Conservation (phyloP, 2,797 vertebrate genomes). For the Rhincodon typus region DNA sequence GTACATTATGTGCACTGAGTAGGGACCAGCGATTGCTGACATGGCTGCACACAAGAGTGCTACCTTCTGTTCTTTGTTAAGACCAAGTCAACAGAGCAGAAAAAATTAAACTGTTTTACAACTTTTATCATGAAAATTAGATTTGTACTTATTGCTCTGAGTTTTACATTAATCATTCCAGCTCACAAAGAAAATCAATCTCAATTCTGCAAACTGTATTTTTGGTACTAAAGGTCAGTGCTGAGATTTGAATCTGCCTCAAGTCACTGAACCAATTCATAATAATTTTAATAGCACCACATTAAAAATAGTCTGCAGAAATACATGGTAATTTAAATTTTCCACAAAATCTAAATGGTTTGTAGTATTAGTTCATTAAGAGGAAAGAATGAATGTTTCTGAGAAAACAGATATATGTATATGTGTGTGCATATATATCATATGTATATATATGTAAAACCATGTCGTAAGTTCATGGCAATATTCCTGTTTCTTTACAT, state of each 20-base stretch:
- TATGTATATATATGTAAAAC: no score
- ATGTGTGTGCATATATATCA: no score
- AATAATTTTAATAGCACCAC: not conserved
- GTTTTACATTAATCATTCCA: not conserved
- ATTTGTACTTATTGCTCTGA: not conserved
- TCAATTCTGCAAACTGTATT: not conserved
- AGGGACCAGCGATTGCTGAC: not conserved
- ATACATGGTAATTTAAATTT: not conserved
- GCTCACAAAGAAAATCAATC: slow-evolving; percentile 18
- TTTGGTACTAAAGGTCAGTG: not conserved
- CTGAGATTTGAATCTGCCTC: not conserved
- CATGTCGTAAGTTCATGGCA: not conserved
- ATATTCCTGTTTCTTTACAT: not conserved
- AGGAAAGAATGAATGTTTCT: not conserved
- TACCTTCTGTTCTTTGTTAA: slow-evolving; percentile 5
- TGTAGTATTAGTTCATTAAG: not conserved
- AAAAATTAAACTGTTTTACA: slow-evolving; percentile 6
- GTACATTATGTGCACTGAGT: slow-evolving; percentile 12
- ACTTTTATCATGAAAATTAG: slow-evolving; percentile 17
- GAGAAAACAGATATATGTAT: not conserved
- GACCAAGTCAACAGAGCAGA: not conserved
- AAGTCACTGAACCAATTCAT: not conserved
- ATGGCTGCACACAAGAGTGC: not conserved
- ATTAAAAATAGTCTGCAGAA: not conserved
- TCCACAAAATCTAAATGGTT: not conserved